Evolutionary conservation across 2,888 invertebrate genomes (phyloP).

Genomic region (Coenonympha glycerion): DNA sequence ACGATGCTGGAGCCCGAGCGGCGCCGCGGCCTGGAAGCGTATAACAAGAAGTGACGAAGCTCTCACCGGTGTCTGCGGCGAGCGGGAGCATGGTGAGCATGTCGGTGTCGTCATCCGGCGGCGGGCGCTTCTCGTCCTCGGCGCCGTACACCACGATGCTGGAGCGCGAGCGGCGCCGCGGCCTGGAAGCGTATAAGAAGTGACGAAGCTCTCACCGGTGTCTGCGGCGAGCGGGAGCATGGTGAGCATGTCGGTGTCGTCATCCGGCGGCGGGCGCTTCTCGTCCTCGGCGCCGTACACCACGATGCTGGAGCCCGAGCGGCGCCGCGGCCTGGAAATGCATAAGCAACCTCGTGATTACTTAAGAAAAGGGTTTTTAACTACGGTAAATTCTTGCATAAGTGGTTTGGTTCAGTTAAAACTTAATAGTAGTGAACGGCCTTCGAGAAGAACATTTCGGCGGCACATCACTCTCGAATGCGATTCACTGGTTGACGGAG

Average conservation of each 20-base stretch:
- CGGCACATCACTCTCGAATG: too few species aligned
- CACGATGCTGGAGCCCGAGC: too few species aligned
- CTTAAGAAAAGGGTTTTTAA: too few species aligned
- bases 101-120: slow-evolving; percentile 79
- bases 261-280: slow-evolving; percentile 72
- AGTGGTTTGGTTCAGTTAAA: too few species aligned
- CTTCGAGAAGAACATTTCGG: too few species aligned
- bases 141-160: slow-evolving; percentile 88
- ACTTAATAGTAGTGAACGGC: too few species aligned
- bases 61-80: slow-evolving; percentile 78
- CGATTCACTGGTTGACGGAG: too few species aligned
- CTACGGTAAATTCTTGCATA: too few species aligned
- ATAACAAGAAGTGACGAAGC: not conserved
- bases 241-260: slow-evolving; percentile 84
- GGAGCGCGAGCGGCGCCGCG: slow-evolving; percentile 85
- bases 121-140: slow-evolving; percentile 78
- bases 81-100: slow-evolving; percentile 86
- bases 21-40: not conserved
- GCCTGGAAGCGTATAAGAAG: slow-evolving; percentile 81
- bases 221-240: slow-evolving; percentile 81
- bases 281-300: slow-evolving; percentile 85
- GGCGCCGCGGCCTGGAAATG: too few species aligned
- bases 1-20: too few species aligned
- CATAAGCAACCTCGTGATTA: too few species aligned
- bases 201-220: too few species aligned